Conservation (phyloP, 2,797 vertebrate species). For the Intellagama lesueurii region DNA sequence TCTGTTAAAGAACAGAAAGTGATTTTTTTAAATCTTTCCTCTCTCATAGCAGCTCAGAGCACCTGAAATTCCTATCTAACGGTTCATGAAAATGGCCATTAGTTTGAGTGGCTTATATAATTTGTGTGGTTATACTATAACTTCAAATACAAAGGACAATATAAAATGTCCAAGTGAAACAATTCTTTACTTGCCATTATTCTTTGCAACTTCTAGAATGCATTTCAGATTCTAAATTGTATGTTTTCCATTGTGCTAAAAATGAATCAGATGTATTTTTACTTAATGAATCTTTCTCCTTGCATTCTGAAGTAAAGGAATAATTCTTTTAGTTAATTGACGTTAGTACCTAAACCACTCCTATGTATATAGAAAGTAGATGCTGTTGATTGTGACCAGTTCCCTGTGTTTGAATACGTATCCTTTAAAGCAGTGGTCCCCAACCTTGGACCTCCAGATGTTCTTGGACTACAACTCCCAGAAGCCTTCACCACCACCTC, state of each 20-base stretch:
- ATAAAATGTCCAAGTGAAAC: neutral
- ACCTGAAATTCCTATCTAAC: neutral
- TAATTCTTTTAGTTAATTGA: neutral
- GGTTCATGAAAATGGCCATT: neutral
- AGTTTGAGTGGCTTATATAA: neutral
- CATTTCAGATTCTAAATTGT: too few species aligned
- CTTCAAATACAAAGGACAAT: neutral
- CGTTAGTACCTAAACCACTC: neutral
- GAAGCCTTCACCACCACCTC: too few species aligned
- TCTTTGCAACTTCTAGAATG: neutral
- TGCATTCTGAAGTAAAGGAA: neutral
- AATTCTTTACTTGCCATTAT: neutral
- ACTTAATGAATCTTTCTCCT: neutral
- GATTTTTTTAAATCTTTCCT: neutral
- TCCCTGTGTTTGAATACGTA: neutral
- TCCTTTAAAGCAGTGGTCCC: neutral
- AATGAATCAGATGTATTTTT: too few species aligned
- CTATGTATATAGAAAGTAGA: neutral
- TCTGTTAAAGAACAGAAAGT: neutral
- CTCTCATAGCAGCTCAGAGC: neutral
- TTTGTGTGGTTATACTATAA: neutral
- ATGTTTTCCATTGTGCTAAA: too few species aligned
- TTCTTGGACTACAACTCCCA: too few species aligned
- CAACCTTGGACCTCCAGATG: too few species aligned
- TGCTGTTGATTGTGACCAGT: neutral